These are phyloP conservation scores for Malachius bipustulatus DNA, from an alignment of 2,888 invertebrate species.

Conservation along the genomic window DNA sequence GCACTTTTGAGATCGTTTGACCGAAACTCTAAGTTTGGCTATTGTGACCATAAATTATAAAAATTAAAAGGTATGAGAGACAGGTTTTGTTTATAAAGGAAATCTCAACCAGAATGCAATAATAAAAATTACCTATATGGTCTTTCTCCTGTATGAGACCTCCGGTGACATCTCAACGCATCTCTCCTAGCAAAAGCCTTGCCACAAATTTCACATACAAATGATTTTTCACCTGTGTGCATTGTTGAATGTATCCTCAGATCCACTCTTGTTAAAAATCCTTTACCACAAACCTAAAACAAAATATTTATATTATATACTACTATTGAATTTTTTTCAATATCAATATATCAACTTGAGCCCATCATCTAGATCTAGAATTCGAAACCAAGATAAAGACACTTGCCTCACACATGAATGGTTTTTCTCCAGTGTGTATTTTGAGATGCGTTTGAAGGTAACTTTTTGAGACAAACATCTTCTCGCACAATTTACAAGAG, in stretches of 20 bases:
- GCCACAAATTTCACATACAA: conserved; percentile 48
- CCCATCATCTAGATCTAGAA: neutral
- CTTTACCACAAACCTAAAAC: conserved; percentile 42
- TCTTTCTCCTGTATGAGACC: conserved; percentile 47
- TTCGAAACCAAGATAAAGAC: neutral
- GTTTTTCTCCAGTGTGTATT: conserved; percentile 49
- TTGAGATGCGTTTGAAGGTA: conserved; percentile 46
- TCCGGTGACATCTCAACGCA: conserved; percentile 44
- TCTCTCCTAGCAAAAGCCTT: conserved; percentile 50
- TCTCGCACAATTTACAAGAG: conserved; percentile 46
- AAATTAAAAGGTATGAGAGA: no score
- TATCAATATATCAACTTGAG: neutral
- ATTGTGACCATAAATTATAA: no score
- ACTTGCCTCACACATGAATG: conserved; percentile 45
- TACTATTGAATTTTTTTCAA: neutral
- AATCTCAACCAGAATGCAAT: no score
- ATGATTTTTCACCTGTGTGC: conserved; percentile 51
- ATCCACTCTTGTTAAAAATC: conserved; percentile 47
- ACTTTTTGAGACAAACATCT: conserved; percentile 49
- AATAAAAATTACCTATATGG: conserved; percentile 43
- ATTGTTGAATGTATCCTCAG: conserved; percentile 47
- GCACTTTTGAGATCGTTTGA: no score
- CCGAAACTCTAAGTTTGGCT: no score
- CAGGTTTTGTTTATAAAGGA: no score
- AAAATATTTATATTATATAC: conserved; percentile 5